phyloP scores from a whole-genome alignment of 2,113 vertebrate species.

The Oryzias curvinotus region DNA sequence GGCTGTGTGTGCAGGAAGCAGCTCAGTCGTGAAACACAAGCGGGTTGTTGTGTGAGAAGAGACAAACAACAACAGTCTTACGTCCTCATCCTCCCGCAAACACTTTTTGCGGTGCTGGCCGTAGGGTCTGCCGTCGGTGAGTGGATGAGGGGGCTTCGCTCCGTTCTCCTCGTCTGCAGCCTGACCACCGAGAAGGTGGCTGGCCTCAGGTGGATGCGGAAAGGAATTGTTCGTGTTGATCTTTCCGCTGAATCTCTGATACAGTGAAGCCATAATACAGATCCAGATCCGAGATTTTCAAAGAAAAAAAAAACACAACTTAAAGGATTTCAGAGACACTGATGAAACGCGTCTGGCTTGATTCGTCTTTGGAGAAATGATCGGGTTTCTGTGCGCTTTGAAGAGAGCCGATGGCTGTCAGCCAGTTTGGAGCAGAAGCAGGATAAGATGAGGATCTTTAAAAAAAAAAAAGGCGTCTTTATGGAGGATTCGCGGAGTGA shows the following conservation, averaged over 20 bases:
- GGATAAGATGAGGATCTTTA: slow-evolving; percentile 20
- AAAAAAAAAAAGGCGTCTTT: slow-evolving; percentile 29
- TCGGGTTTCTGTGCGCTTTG: slow-evolving; percentile 47
- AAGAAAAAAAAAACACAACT: slow-evolving; percentile 32
- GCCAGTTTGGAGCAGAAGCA: slow-evolving; percentile 34
- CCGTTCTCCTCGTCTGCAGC: slow-evolving; percentile 85
- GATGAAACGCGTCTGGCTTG: neutral
- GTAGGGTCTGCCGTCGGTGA: slow-evolving; percentile 75
- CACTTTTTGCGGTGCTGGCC: slow-evolving; percentile 87
- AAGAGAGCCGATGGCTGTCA: slow-evolving; percentile 40
- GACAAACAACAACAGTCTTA: slow-evolving; percentile 77
- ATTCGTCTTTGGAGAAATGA: neutral
- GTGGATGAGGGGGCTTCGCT: slow-evolving; percentile 76
- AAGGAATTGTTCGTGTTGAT: slow-evolving; percentile 96
- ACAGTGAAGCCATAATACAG: slow-evolving; percentile 90
- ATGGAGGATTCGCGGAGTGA: slow-evolving; percentile 19
- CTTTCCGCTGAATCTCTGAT: slow-evolving; percentile 94
- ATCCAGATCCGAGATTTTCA: slow-evolving; percentile 38
- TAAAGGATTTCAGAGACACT: slow-evolving; percentile 64
- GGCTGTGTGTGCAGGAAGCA: neutral
- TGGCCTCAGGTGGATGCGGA: slow-evolving; percentile 92
- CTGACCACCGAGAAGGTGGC: slow-evolving; percentile 90
- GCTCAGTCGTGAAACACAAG: neutral
- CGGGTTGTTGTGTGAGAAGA: neutral
- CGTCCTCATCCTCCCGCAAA: slow-evolving; percentile 90